These are phyloP conservation scores for Numenius phaeopus DNA, from an alignment of 2,797 vertebrate genomes.

Conservation along the genomic window DNA sequence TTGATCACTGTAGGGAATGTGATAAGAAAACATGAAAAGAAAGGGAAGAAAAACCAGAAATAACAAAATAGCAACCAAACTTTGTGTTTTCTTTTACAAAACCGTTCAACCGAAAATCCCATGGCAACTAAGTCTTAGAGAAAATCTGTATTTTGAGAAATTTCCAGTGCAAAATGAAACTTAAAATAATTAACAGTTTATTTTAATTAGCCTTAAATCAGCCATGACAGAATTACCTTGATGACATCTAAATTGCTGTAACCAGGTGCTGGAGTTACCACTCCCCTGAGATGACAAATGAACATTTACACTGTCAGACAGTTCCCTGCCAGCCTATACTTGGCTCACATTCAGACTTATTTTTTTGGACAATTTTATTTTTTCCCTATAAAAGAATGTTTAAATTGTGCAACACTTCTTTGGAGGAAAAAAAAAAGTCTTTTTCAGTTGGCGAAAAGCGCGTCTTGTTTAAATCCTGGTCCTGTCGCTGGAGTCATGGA, in stretches of 20 bases:
- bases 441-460: neutral
- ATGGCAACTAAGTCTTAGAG: neutral
- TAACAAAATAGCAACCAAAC: neutral
- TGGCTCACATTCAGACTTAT: neutral
- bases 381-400: neutral
- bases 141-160: neutral
- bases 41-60: neutral
- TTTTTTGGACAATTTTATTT: neutral
- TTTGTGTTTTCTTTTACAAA: neutral
- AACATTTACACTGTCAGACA: neutral
- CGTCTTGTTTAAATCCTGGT: neutral
- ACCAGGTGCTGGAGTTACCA: slow-evolving; percentile 10
- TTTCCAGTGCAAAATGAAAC: neutral
- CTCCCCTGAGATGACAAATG: neutral
- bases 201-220: slow-evolving; percentile 27
- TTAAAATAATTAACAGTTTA: neutral
- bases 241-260: slow-evolving; percentile 25
- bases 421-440: neutral
- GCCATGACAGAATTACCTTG: neutral
- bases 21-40: neutral
- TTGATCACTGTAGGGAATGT: neutral
- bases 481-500: neutral
- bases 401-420: neutral
- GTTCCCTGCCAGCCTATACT: neutral
- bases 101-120: neutral